Evolutionary conservation across 53 echinoderm and acorn worm species (phyloP), one percentile per base, ranked within the genome.

Genomic region (Echinarachnius parma): DNA sequence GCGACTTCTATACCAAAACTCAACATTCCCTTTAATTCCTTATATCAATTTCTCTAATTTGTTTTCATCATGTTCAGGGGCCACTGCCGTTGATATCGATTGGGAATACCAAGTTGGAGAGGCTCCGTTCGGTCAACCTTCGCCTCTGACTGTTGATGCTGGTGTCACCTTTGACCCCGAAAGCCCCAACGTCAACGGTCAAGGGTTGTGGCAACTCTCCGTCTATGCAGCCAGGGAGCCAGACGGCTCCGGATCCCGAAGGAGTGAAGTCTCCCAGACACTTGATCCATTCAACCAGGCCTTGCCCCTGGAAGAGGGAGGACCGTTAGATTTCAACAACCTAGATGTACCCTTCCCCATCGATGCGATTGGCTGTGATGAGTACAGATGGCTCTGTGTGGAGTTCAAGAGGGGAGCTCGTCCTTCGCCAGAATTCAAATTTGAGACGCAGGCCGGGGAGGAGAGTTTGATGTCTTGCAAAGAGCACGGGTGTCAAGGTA

Each of bases 381-480:
- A 92, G 0, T 81, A 53, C 78, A 49, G 75, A 3, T 93, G 62
- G 77, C 79, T 93, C 31, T 93, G 93, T 60, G 31, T 93, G 33
- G 93, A 93, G 70, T 93, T 93, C 66, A 70, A 68, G 32, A 82
- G 83, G 59, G 89, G 93, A 7, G 83, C 80, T 45, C 48, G 70
- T 22, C 86, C 93, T 3, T 33, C 79, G 10, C 93, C 93, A 7
- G 62, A 86, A 29, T 93, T 83, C 47, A 48, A 69, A 22, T 93
- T 93, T 65, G 76, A 84, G 81, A 78, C 78, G 15, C 46, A 63
- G 21, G 81, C 53, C 3, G 77, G 77, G 14, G 84, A 80, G n/a
- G 89, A 93, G 19, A 53, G 81, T 20, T 59, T 93, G 39, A 23
- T 83, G 3, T 86, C 83, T 27, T 93, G 93, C 77, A 86, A 89